Evolutionary conservation across 2,888 invertebrate genomes (phyloP).

Genomic region (Hydroisotoma schaefferi): DNA sequence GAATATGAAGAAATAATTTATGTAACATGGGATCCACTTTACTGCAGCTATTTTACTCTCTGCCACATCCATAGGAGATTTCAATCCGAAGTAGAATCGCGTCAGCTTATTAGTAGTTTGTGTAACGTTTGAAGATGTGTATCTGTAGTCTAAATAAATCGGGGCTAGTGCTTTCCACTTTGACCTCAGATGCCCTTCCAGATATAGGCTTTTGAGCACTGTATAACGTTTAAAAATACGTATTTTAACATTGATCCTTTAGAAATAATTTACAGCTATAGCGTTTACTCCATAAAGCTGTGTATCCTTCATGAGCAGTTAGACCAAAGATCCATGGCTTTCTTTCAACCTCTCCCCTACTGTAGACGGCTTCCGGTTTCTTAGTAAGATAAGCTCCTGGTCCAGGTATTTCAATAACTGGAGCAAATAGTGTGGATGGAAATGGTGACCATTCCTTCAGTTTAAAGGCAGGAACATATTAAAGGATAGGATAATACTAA

Average conservation of each 20-base stretch:
- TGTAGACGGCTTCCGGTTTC: conserved; percentile 26
- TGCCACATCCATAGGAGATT: conserved; percentile 25
- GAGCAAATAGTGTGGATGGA: conserved; percentile 28
- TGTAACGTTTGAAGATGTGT: conserved; percentile 17
- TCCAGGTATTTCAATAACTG: conserved; percentile 27
- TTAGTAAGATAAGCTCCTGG: conserved; percentile 25
- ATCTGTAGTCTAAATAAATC: conserved; percentile 28
- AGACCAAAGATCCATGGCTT: conserved; percentile 36
- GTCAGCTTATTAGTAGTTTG: conserved; percentile 27
- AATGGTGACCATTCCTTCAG: conserved; percentile 29
- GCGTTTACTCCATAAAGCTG: conserved; percentile 23
- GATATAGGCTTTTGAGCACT: conserved; percentile 23
- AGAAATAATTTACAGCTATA: not conserved
- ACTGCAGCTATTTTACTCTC: conserved; percentile 32
- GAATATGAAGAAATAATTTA: no score
- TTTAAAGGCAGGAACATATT: no score
- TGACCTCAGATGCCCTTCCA: conserved; percentile 17
- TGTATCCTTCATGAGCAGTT: conserved; percentile 31
- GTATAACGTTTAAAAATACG: not conserved
- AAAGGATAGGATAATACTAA: no score
- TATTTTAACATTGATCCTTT: no score
- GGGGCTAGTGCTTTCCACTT: conserved; percentile 29
- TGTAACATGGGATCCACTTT: no score
- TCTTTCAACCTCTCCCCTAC: conserved; percentile 6
- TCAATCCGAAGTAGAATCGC: conserved; percentile 33